phyloP scores from a whole-genome alignment of 1,140 invertebrate species.

The Melanaphis sacchari region DNA sequence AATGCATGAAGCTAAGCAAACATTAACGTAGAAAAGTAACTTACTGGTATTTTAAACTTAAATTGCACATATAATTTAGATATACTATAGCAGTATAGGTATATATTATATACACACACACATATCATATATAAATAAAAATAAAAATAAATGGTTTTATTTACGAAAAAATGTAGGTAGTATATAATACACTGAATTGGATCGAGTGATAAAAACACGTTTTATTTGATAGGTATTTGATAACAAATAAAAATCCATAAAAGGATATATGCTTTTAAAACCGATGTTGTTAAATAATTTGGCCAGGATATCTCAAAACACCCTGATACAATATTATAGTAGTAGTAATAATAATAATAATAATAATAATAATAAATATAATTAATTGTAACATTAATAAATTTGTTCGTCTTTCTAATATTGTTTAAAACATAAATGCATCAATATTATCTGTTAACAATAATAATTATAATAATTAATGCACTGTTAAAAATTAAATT shows the following conservation, averaged over 20 bases:
- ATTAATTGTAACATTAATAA: constrained; percentile 15
- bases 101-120: constrained; percentile 9
- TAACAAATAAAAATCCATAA: background rate
- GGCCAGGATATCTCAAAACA: constrained; percentile 37
- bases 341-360: background rate
- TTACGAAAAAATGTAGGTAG: background rate
- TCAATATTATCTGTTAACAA: constrained; percentile 20
- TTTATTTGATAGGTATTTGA: background rate
- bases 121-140: background rate
- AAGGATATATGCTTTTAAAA: background rate
- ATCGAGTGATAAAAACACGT: background rate
- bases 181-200: background rate
- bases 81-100: constrained; percentile 2
- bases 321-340: constrained; percentile 16
- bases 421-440: background rate
- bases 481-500: background rate
- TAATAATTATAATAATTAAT: constrained; percentile 12
- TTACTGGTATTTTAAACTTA: background rate
- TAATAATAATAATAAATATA: constrained; percentile 22
- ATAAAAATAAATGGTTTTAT: background rate
- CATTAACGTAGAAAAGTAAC: background rate
- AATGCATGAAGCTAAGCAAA: background rate
- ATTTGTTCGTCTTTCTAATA: constrained; percentile 14
- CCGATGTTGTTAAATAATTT: constrained; percentile 9
- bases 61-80: background rate